Evolutionary conservation across 35 echinoderm and acorn worm genomes (phyloP).

Genomic region (Amphiura filiformis): DNA sequence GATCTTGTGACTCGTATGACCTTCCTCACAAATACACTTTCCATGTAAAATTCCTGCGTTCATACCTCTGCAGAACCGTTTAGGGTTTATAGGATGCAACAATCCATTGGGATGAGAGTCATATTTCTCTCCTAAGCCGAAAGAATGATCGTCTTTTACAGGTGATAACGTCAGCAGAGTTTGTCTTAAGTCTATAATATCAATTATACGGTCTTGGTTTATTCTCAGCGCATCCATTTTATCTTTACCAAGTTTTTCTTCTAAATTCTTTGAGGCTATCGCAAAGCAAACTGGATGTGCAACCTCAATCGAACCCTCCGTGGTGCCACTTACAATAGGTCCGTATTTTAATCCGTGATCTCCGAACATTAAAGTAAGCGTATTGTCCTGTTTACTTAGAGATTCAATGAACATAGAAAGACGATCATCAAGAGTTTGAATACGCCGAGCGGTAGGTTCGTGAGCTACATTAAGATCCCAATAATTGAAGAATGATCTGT

Average conservation of each 20-base stretch:
- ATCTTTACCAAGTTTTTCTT: constrained; percentile 4
- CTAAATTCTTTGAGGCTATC: constrained; percentile 44
- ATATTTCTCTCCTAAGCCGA: not conserved
- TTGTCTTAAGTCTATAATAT: constrained; percentile 66
- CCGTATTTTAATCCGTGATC: constrained; percentile 88
- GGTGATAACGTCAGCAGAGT: constrained; percentile 43
- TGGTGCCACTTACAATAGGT: constrained; percentile 37
- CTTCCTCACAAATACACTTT: not conserved
- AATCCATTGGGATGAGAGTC: not conserved
- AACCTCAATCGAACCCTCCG: constrained; percentile 80
- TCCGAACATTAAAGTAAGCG: constrained; percentile 67
- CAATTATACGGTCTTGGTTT: constrained; percentile 72
- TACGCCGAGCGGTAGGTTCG: constrained; percentile 47
- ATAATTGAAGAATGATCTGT: constrained; percentile 63
- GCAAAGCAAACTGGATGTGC: constrained; percentile 72
- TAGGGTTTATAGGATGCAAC: not conserved
- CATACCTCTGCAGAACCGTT: not conserved
- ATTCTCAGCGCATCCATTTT: constrained; percentile 25
- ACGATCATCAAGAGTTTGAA: constrained; percentile 54
- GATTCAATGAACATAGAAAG: constrained; percentile 64
- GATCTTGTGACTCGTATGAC: not conserved
- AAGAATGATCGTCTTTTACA: not conserved
- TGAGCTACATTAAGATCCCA: constrained; percentile 57
- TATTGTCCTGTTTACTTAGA: constrained; percentile 39
- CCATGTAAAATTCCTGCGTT: not conserved